Conservation (phyloP, 2,888 invertebrate species). For the Cryptocephalus moraei region DNA sequence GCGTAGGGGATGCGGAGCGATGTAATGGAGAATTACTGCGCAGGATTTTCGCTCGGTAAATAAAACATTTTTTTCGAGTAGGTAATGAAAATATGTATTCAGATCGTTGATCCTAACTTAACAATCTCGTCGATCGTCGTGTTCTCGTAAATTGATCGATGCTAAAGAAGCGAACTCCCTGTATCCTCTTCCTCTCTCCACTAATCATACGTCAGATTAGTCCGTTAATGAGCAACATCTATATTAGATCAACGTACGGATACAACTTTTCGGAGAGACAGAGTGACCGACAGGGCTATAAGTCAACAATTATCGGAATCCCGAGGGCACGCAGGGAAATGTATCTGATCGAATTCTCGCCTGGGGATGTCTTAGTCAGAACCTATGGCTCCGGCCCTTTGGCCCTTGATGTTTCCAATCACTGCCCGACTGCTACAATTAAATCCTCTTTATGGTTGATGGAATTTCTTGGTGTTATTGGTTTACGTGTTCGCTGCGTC, state of each 20-base stretch:
- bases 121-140: too few relatives aligned
- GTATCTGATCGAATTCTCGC: constrained; percentile 17
- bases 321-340: constrained; percentile 22
- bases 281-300: constrained; percentile 33
- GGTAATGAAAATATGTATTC: too few relatives aligned
- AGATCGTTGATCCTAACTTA: too few relatives aligned
- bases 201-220: neutral
- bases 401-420: constrained; percentile 29
- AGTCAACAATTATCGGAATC: constrained; percentile 37
- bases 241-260: constrained; percentile 24
- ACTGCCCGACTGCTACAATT: constrained; percentile 34
- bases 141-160: too few relatives aligned
- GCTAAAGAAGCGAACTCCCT: too few relatives aligned
- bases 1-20: too few relatives aligned
- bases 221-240: constrained; percentile 24
- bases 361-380: constrained; percentile 30
- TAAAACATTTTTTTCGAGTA: too few relatives aligned
- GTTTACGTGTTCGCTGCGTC: constrained; percentile 14
- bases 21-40: too few relatives aligned
- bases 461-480: constrained; percentile 31
- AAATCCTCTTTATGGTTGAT: constrained; percentile 37
- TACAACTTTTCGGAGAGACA: constrained; percentile 16
- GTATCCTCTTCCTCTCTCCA: too few relatives aligned
- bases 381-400: constrained; percentile 19
- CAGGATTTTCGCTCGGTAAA: too few relatives aligned